Base-by-base conservation (phyloP, 2,797 vertebrate genomes). In the Morus bassanus region DNA sequence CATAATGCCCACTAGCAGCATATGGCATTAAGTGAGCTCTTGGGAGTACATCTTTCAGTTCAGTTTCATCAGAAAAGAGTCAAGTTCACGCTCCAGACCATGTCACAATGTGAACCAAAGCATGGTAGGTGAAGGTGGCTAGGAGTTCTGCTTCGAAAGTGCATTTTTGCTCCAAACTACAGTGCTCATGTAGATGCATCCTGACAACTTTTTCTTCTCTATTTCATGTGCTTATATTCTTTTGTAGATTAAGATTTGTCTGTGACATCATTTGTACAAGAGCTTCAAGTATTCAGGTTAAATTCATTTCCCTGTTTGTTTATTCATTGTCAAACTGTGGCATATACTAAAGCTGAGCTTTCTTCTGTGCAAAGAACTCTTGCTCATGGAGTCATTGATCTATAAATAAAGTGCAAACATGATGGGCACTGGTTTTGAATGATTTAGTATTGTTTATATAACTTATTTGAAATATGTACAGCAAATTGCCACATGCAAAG, bases 261-360 rank as follows among this genome's bases (percentile, higher is more conserved):
- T 43, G 15, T 85, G 18, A 5, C 24, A 43, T 87, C 73, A 48
- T 89, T 93, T 94, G 31, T 89, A 67, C 41, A 72, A 87, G n/a
- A 91, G 6, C 35, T 45, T 94, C 61, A 88, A 75, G 50, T 67
- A 25, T 73, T 91, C 46, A 28, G 31, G 23, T 87, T 65, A 86
- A 89, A 89, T 85, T 85, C 18, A 60, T 39, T 80, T 81, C 18
- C 28, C 13, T 39, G n/a, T 82, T 53, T 86, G 37, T 82, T 88
- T 87, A 54, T 80, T 78, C 41, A 16, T 21, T 89, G 41, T 76
- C 50, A 85, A 25, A 37, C 74, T 56, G 13, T 48, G 78, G 33
- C 31, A 24, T 41, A 50, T 31, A 35, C 37, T 81, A 37, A 69
- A 89, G 43, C 51, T 82, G 46, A 82, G n/a, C 60, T 88, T 88